Evolutionary conservation across 2,888 invertebrate species (phyloP).

Genomic region (Hydropsyche betteni): DNA sequence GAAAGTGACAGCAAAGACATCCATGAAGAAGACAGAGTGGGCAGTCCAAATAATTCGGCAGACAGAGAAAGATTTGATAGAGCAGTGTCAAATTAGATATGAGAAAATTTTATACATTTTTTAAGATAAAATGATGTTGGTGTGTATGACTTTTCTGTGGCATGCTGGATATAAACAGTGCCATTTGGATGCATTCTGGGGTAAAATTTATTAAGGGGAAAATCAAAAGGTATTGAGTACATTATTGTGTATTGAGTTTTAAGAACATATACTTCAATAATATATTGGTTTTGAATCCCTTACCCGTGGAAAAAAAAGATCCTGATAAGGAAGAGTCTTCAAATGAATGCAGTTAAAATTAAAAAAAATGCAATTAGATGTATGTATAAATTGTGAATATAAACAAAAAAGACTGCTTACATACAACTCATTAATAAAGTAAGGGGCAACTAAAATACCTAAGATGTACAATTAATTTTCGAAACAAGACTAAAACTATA

Average conservation of each 20-base stretch:
- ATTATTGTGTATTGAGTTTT: too few relatives aligned
- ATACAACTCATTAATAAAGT: not conserved
- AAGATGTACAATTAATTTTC: not conserved
- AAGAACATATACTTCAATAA: too few relatives aligned
- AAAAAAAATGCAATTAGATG: conserved; percentile 3
- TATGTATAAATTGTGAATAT: not conserved
- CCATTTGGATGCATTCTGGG: conserved; percentile 15
- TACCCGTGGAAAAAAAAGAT: conserved; percentile 37
- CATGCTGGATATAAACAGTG: conserved; percentile 17
- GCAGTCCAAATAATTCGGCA: conserved; percentile 46
- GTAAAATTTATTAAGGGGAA: not conserved
- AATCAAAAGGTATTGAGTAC: too few relatives aligned
- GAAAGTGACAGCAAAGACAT: conserved; percentile 43
- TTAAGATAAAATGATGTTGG: conserved; percentile 29
- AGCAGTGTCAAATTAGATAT: conserved; percentile 39
- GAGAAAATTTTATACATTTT: conserved; percentile 42
- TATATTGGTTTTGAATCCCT: conserved; percentile 22
- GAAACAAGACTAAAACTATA: not conserved
- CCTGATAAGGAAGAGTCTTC: conserved; percentile 16
- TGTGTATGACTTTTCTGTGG: conserved; percentile 8
- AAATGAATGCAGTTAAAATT: conserved; percentile 29
- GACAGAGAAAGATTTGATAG: conserved; percentile 48
- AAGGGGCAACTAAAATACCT: not conserved
- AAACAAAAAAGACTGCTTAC: not conserved
- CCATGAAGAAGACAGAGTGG: conserved; percentile 48